phyloP scores from a whole-genome alignment of 2,797 vertebrate genomes.

The Cossypha polioptera region DNA sequence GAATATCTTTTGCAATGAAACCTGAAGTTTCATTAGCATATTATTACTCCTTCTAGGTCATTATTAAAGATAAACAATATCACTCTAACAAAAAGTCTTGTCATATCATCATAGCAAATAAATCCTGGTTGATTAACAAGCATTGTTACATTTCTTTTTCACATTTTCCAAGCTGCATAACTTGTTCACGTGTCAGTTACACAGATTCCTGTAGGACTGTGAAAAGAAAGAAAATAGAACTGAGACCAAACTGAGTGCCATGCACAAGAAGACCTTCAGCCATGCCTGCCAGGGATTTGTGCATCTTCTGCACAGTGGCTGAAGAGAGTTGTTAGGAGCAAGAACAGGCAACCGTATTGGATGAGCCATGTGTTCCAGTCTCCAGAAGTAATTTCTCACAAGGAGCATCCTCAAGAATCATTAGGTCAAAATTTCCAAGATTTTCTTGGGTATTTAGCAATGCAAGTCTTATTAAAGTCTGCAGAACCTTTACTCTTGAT shows the following conservation, averaged over 20 bases:
- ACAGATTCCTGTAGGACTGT: background rate
- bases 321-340: background rate
- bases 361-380: background rate
- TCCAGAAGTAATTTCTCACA: background rate
- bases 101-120: background rate
- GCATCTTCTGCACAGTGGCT: background rate
- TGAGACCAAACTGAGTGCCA: background rate
- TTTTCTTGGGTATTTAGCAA: background rate
- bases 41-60: background rate
- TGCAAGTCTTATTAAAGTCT: background rate
- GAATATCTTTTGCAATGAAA: background rate
- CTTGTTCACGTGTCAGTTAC: background rate
- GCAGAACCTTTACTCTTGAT: background rate
- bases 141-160: background rate
- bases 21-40: background rate
- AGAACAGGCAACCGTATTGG: background rate
- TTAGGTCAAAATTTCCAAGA: background rate
- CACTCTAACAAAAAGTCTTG: background rate
- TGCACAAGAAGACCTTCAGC: background rate
- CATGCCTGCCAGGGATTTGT: background rate
- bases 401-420: background rate
- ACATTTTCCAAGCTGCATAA: background rate
- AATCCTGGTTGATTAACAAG: background rate
- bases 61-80: background rate
- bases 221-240: background rate